Base-by-base conservation (phyloP, 2,797 vertebrate genomes). In the Poeciliopsis gracilis region DNA sequence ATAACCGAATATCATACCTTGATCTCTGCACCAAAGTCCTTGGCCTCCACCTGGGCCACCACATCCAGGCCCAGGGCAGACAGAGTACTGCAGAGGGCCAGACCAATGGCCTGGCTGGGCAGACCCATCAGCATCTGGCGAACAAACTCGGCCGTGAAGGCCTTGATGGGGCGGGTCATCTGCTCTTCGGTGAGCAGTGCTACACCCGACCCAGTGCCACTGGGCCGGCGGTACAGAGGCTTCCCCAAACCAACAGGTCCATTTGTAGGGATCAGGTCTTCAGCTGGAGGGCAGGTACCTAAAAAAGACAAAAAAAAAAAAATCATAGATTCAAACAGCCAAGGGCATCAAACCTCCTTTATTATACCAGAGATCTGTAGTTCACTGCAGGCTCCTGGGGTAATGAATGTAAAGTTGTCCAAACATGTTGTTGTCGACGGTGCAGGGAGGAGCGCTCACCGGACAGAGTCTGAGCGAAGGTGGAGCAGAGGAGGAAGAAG, bases 71-170 rank as follows among this genome's bases (percentile, higher is more conserved):
- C 97, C 1, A 99, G 92, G 7, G 97, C 97, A 0, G 98, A 98
- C 83, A 99, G 96, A 77, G 97, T 97, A 81, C 98, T 99, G 94
- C 98, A 99, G 43, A 99, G 94, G 0, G 97, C 97, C 71, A 99
- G 95, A 0, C 98, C 97, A 0, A 99, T 92, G 15, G 98, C 96
- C 85, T 99, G 98, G 72, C 97, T 98, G 6, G 98, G 98, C 57
- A 99, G 95, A 41, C 98, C 98, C 89, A 99, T 97, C 69, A 99
- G 94, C 91, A 99, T 97, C 90, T 99, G 97, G 11, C 97, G 95
- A 71, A 99, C 98, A 82, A 99, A 99, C 89, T 99, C 97, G 0
- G 98, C 98, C 0, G 97, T 99, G 90, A 99, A 99, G 55, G 97
- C 96, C 86, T 98, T 99, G 89, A 99, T 98, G 55, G 98, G 98